These are phyloP conservation scores for Stichodactyla mertensii DNA, from an alignment of 64 coral and sea anemone species.

Conservation along the genomic window DNA sequence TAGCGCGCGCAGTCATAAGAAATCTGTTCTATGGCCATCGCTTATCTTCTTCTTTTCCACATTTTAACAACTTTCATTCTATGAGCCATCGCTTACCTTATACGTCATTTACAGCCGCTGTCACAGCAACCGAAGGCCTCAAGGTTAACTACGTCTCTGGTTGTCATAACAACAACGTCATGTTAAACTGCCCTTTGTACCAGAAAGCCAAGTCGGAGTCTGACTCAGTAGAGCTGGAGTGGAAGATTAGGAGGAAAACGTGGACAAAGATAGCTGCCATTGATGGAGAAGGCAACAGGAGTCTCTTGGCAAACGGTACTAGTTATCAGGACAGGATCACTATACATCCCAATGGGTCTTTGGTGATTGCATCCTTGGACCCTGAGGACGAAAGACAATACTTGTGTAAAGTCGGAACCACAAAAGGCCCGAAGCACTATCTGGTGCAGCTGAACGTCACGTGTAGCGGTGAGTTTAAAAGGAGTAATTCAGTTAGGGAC, in stretches of 20 bases:
- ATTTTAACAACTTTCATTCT: no score
- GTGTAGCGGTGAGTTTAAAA: conserved; percentile 14
- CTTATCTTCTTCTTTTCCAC: no score
- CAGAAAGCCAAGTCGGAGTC: background rate
- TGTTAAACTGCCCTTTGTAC: background rate
- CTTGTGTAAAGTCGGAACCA: background rate
- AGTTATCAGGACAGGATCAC: background rate
- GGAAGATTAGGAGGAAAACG: background rate
- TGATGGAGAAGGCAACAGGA: background rate
- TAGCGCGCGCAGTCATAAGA: no score
- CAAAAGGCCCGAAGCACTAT: background rate
- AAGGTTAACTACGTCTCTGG: background rate
- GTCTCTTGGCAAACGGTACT: background rate
- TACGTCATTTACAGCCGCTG: background rate
- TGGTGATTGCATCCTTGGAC: background rate
- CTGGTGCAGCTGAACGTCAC: conserved; percentile 9
- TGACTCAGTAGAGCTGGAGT: background rate
- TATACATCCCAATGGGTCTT: background rate
- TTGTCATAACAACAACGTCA: conserved; percentile 11
- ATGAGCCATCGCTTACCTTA: no score
- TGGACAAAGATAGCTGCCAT: background rate
- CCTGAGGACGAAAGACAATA: conserved; percentile 9
- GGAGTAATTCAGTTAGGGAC: no score
- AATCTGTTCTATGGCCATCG: no score
- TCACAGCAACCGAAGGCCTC: background rate